Conservation (phyloP, 2,888 invertebrate genomes). For the Camponotus fellah region DNA sequence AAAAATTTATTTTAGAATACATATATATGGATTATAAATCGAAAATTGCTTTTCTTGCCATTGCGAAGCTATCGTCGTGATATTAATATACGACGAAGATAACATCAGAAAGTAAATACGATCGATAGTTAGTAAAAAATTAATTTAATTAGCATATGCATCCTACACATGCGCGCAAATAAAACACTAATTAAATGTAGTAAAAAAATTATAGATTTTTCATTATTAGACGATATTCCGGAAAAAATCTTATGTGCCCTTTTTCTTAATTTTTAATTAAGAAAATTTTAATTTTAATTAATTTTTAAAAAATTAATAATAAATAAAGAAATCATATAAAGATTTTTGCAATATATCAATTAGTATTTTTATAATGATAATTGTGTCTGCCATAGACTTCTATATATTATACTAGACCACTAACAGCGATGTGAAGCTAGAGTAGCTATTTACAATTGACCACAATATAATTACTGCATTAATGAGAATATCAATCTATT, state of each 20-base stretch:
- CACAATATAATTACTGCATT: too few relatives aligned
- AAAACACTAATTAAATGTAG: constrained; percentile 6
- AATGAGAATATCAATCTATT: too few relatives aligned
- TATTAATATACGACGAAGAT: not conserved
- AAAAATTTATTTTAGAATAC: not conserved
- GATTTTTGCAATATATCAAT: not conserved
- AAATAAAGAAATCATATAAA: not conserved
- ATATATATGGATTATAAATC: not conserved
- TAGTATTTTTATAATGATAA: not conserved
- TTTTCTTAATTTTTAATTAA: not conserved
- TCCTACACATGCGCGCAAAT: not conserved
- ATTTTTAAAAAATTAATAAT: constrained; percentile 1
- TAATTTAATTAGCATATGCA: constrained; percentile 16
- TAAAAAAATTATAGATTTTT: not conserved
- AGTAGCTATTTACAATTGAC: too few relatives aligned
- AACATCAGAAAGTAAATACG: constrained; percentile 14
- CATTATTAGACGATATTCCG: not conserved
- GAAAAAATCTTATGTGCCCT: not conserved
- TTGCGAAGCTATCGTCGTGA: not conserved
- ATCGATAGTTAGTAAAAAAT: constrained; percentile 8
- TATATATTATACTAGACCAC: too few relatives aligned
- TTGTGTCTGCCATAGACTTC: too few relatives aligned
- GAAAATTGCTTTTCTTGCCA: not conserved
- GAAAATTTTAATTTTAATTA: too few relatives aligned
- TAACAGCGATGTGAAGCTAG: too few relatives aligned